Conservation (phyloP, 2,888 invertebrate species). For the Papilio demoleus region DNA sequence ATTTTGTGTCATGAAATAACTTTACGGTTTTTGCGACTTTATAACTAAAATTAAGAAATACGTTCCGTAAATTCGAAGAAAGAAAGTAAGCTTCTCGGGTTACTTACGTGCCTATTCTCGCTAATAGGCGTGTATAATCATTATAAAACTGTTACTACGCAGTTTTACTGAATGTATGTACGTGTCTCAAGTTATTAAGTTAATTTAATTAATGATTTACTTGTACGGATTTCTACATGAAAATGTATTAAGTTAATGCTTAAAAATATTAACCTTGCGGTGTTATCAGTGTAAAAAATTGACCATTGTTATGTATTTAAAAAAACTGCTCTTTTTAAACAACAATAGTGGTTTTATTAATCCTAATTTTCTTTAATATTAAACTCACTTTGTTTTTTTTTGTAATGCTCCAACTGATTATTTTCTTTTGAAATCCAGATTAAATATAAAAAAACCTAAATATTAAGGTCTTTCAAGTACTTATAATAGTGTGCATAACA, state of each 20-base stretch:
- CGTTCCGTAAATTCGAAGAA: conserved; percentile 15
- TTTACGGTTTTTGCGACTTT: conserved; percentile 16
- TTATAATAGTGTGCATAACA: background rate
- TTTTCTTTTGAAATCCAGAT: too few species aligned
- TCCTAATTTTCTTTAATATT: too few species aligned
- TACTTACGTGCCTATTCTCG: conserved; percentile 29
- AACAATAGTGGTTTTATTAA: background rate
- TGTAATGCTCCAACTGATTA: too few species aligned
- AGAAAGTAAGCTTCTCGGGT: conserved; percentile 38
- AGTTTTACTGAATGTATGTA: background rate
- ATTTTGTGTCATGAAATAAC: conserved; percentile 40
- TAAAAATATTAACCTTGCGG: background rate
- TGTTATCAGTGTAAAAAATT: background rate
- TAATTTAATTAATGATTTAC: conserved; percentile 30
- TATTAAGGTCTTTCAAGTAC: too few species aligned
- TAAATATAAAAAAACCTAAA: too few species aligned
- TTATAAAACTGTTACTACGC: conserved; percentile 4
- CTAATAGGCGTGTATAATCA: conserved; percentile 16
- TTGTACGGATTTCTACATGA: conserved; percentile 3
- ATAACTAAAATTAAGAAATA: conserved; percentile 26
- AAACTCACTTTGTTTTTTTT: too few species aligned
- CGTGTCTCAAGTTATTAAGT: conserved; percentile 8
- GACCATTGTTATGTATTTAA: background rate
- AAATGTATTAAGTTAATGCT: background rate
- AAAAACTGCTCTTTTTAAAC: background rate